A percentile compares a stretch with the other conserved stretches of the same genome.
Evolutionary conservation across 92 coral and sea anemone genomes (phyloP).

Genomic region (Zoanthus solanderi): DNA sequence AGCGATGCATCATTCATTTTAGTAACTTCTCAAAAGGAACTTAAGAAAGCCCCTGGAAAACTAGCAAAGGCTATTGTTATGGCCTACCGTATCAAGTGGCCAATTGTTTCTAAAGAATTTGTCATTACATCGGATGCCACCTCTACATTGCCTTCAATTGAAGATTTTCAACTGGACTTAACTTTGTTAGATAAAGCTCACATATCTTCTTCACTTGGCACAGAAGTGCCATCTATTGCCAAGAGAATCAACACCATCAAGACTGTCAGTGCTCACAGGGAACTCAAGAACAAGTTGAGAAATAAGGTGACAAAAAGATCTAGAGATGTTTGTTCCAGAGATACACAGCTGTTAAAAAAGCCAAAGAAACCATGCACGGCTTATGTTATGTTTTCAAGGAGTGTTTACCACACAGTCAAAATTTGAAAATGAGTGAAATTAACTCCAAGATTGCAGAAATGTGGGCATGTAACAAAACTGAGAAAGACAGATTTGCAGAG

Average conservation of each 20-base stretch:
- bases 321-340: neutral
- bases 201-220: constrained; percentile 1
- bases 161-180: constrained; percentile 20
- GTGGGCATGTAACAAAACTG: neutral
- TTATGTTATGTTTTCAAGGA: constrained; percentile 18
- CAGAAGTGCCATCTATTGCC: constrained; percentile 13
- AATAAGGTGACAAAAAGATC: neutral
- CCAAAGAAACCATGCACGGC: constrained; percentile 30
- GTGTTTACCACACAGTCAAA: constrained; percentile 7
- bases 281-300: neutral
- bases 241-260: constrained; percentile 6
- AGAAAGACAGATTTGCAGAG: neutral
- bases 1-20: constrained; percentile 43
- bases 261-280: constrained; percentile 23
- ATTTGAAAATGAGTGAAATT: constrained; percentile 19
- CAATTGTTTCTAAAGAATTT: constrained; percentile 21
- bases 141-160: constrained; percentile 12
- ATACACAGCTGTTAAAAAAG: neutral
- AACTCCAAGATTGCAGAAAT: constrained; percentile 23
- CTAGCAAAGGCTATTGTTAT: constrained; percentile 26
- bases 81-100: constrained; percentile 45
- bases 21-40: constrained; percentile 50
- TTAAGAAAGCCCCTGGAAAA: constrained; percentile 33
- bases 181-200: constrained; percentile 18
- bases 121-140: constrained; percentile 10